phyloP scores from a whole-genome alignment of 1,140 invertebrate species.

The silkworm (Bombyx mori) region DNA sequence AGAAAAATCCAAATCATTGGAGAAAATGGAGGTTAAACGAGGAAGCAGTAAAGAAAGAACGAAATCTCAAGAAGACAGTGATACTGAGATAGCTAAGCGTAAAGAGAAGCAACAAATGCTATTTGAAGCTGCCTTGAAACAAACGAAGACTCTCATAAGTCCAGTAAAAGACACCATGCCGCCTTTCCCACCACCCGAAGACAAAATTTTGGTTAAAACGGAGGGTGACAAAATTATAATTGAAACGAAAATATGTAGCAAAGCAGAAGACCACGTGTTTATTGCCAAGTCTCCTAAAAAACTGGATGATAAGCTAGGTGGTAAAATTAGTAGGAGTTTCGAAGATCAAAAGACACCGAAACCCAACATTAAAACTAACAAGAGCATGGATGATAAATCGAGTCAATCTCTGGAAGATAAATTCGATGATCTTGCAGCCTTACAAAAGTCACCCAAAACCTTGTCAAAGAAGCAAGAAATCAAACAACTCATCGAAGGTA shows the following conservation, averaged over 20 bases:
- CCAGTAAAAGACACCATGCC: constrained; percentile 78
- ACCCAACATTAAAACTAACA: constrained; percentile 69
- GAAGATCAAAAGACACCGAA: constrained; percentile 74
- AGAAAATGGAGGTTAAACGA: constrained; percentile 74
- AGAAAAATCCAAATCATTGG: constrained; percentile 77
- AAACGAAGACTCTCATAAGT: constrained; percentile 78
- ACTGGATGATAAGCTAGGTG: constrained; percentile 74
- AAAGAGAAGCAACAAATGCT: constrained; percentile 80
- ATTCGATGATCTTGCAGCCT: constrained; percentile 68
- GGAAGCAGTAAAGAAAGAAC: constrained; percentile 76
- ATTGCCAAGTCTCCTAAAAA: constrained; percentile 80
- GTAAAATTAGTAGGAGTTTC: constrained; percentile 78
- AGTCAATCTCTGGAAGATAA: constrained; percentile 74
- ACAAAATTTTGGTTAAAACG: constrained; percentile 75
- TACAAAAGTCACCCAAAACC: constrained; percentile 74
- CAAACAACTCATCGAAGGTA: constrained; percentile 75
- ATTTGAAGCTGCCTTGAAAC: constrained; percentile 79
- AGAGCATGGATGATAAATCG: constrained; percentile 73
- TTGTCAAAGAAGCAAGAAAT: constrained; percentile 74
- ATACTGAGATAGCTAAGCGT: constrained; percentile 77
- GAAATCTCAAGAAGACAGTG: constrained; percentile 78
- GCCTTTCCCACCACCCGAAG: constrained; percentile 77
- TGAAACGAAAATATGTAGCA: constrained; percentile 75
- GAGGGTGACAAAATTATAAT: constrained; percentile 77
- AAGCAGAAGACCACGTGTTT: constrained; percentile 76